A percentile compares a stretch with the other conserved stretches of the same genome.
Evolutionary conservation across 2,113 vertebrate genomes (phyloP).

Genomic region (Toxotes jaculatrix): DNA sequence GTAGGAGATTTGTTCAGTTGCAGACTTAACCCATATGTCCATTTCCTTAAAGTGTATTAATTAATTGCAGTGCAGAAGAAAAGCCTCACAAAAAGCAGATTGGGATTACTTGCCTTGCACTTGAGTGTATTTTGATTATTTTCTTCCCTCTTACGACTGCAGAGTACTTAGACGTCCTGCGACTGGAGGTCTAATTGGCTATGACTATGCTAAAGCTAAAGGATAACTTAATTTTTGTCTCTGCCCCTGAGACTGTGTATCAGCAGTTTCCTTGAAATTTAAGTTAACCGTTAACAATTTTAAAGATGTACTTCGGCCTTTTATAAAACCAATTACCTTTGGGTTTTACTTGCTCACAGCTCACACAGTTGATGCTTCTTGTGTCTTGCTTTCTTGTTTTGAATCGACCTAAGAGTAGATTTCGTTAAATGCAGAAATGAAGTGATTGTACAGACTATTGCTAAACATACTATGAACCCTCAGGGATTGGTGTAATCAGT

Average conservation of each 20-base stretch:
- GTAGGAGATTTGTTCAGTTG: neutral
- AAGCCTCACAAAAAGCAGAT: neutral
- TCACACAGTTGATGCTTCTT: neutral
- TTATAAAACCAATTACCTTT: neutral
- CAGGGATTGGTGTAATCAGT: constrained; percentile 88
- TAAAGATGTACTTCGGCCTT: too few relatives aligned
- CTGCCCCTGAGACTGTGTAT: too few relatives aligned
- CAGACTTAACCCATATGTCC: neutral
- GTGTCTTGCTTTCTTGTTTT: neutral
- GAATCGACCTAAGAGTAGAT: neutral
- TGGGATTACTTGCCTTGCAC: neutral
- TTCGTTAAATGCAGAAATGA: neutral
- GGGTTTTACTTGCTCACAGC: neutral
- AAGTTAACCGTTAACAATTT: too few relatives aligned
- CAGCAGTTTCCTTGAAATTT: too few relatives aligned
- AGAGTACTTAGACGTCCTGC: neutral
- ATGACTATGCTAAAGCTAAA: too few relatives aligned
- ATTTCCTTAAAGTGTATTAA: too few relatives aligned
- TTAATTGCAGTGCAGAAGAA: neutral
- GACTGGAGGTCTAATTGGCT: too few relatives aligned
- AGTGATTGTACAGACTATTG: neutral
- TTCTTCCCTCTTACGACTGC: neutral
- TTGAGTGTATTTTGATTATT: neutral
- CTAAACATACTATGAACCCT: constrained; percentile 15
- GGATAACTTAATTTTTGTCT: too few relatives aligned